Evolutionary conservation across 1,140 invertebrate genomes (phyloP).

Genomic region (Pissodes strobi): DNA sequence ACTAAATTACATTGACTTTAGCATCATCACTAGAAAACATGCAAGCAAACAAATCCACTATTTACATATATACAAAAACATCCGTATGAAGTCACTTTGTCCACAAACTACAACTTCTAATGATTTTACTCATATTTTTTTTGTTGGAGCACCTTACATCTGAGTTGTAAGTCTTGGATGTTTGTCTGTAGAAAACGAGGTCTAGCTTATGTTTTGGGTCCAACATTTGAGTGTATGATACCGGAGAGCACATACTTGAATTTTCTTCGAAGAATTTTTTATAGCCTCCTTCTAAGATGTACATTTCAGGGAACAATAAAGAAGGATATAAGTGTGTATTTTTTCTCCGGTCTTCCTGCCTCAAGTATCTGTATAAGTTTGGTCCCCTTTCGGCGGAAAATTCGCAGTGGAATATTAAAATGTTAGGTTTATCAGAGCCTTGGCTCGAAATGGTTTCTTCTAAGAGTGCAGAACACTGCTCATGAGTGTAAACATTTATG

Average conservation of each 20-base stretch:
- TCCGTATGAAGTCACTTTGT: neutral
- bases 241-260: conserved; percentile 74
- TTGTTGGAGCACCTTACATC: conserved; percentile 29
- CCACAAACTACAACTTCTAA: conserved; percentile 12
- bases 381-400: conserved; percentile 95
- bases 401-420: conserved; percentile 97
- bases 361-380: conserved; percentile 70
- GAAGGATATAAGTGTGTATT: conserved; percentile 87
- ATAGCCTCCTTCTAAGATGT: conserved; percentile 93
- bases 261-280: conserved; percentile 80
- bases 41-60: too few relatives aligned
- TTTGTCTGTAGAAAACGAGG: conserved; percentile 71
- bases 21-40: too few relatives aligned
- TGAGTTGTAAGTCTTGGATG: conserved; percentile 73
- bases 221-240: conserved; percentile 76
- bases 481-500: conserved; percentile 80
- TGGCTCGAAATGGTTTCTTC: conserved; percentile 4
- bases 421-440: conserved; percentile 61
- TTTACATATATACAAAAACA: conserved; percentile 7
- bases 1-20: too few relatives aligned
- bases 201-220: conserved; percentile 74
- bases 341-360: conserved; percentile 77
- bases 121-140: neutral
- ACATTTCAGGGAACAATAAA: conserved; percentile 91
- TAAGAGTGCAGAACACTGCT: conserved; percentile 71